Percentiles rank a stretch among this genome's conserved stretches.
Conservation (phyloP, 2,888 invertebrate genomes). For the Drosophila falleni region DNA sequence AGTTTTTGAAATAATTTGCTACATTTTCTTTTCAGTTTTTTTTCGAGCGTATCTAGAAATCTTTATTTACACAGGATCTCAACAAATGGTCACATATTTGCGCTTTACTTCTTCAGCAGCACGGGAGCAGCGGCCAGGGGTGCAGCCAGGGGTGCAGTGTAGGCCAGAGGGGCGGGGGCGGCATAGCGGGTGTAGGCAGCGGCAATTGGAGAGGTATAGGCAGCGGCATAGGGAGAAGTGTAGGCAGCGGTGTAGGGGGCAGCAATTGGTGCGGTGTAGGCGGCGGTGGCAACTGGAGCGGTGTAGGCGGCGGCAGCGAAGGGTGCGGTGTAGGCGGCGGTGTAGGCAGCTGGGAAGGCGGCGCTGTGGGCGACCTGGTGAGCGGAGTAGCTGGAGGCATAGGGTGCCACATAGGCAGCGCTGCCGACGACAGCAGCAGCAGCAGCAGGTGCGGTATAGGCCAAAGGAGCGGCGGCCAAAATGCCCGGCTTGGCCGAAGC, state of each 20-base stretch:
- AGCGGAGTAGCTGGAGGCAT: constrained; percentile 79
- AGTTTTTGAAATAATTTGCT: constrained; percentile 36
- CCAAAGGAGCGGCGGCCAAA: constrained; percentile 69
- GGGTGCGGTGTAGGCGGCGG: constrained; percentile 49
- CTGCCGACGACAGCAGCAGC: constrained; percentile 77
- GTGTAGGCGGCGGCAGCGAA: constrained; percentile 43
- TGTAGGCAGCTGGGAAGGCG: constrained; percentile 77
- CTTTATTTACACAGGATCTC: constrained; percentile 66
- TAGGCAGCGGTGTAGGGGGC: constrained; percentile 11
- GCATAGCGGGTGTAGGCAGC: constrained; percentile 40
- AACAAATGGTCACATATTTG: constrained; percentile 35
- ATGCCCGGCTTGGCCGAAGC: constrained; percentile 75
- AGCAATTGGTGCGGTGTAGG: constrained; percentile 56
- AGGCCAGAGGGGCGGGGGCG: constrained; percentile 30
- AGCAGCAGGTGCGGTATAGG: constrained; percentile 74
- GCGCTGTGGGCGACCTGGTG: constrained; percentile 76
- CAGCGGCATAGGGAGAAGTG: constrained; percentile 18
- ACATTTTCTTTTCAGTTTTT: constrained; percentile 14
- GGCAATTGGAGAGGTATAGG: constrained; percentile 40
- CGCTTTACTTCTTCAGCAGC: constrained; percentile 69
- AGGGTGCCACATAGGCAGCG: constrained; percentile 82
- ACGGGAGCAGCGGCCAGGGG: constrained; percentile 55
- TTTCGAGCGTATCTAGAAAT: constrained; percentile 39
- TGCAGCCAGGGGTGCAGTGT: constrained; percentile 40
- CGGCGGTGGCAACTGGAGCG: constrained; percentile 46